phyloP scores from a whole-genome alignment of 2,888 invertebrate genomes.

The Rhaphigaster nebulosa region DNA sequence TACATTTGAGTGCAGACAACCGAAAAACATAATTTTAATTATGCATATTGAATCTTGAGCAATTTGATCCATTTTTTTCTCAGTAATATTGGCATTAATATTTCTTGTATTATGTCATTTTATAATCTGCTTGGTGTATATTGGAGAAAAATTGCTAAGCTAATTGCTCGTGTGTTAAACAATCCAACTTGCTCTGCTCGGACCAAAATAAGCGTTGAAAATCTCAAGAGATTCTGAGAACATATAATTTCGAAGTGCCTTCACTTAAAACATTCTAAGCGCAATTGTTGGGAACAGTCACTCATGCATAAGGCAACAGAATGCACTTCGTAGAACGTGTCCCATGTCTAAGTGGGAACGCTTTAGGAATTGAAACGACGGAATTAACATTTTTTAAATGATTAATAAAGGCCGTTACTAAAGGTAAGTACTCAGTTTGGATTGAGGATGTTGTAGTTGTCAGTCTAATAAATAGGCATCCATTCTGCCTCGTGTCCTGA shows the following conservation, averaged over 20 bases:
- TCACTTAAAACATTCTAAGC: slow-evolving; percentile 5
- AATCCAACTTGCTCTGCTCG: neutral
- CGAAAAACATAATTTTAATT: too few relatives aligned
- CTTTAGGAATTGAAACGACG: neutral
- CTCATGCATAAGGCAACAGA: slow-evolving; percentile 30
- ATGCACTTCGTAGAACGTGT: slow-evolving; percentile 25
- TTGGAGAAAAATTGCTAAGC: neutral
- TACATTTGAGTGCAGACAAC: too few relatives aligned
- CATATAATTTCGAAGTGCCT: neutral
- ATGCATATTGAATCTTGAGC: too few relatives aligned
- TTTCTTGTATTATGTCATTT: too few relatives aligned
- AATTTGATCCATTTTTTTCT: too few relatives aligned
- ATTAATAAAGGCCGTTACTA: slow-evolving; percentile 35
- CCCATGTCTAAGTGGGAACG: neutral
- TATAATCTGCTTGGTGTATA: neutral
- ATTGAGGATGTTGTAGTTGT: slow-evolving; percentile 22
- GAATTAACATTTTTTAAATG: slow-evolving; percentile 32
- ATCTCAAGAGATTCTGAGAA: neutral
- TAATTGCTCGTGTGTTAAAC: neutral
- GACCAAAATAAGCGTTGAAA: neutral
- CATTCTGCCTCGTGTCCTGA: neutral
- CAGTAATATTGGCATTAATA: too few relatives aligned
- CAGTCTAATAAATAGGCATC: neutral
- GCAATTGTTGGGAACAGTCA: slow-evolving; percentile 1
- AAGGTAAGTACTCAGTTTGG: slow-evolving; percentile 30